These are phyloP conservation scores for Hystrix cristata DNA, from an alignment of 2,113 vertebrate genomes.

Conservation along the genomic window DNA sequence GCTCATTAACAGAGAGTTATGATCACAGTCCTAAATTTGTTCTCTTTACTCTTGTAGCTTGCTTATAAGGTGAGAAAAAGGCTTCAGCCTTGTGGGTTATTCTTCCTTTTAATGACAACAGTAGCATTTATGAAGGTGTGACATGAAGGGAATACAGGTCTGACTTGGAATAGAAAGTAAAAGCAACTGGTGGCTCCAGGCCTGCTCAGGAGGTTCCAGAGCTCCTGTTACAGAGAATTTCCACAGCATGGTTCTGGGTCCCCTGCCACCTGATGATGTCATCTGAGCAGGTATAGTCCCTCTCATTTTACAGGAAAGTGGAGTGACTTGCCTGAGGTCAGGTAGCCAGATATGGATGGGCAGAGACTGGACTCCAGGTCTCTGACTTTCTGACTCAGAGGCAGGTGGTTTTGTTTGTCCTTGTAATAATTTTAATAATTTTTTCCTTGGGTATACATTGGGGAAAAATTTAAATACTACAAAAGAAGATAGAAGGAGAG, in stretches of 20 bases:
- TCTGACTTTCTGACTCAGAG: not conserved
- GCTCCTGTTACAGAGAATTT: not conserved
- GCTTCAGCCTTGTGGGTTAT: not conserved
- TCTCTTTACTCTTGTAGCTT: conserved; percentile 18
- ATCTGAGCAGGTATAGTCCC: not conserved
- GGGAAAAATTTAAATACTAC: conserved; percentile 27
- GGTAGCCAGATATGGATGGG: not conserved
- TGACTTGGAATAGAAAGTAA: conserved; percentile 38
- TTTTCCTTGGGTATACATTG: conserved; percentile 3
- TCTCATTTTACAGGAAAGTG: not conserved
- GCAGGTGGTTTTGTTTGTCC: not conserved
- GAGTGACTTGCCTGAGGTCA: not conserved
- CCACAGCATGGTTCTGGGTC: not conserved
- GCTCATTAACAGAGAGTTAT: conserved; percentile 49
- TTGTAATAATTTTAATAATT: conserved; percentile 8
- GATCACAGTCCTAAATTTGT: not conserved
- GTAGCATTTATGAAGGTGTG: conserved; percentile 3
- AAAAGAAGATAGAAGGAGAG: not conserved
- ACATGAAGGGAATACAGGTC: conserved; percentile 16
- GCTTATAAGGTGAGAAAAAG: conserved; percentile 40
- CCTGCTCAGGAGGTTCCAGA: not conserved
- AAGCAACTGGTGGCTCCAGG: not conserved
- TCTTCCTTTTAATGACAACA: conserved; percentile 47
- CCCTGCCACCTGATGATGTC: not conserved
- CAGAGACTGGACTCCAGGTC: not conserved